Percentiles rank a stretch among this genome's conserved stretches.
Conservation (phyloP, 1,140 invertebrate species). For the Eubasilissa regina region DNA sequence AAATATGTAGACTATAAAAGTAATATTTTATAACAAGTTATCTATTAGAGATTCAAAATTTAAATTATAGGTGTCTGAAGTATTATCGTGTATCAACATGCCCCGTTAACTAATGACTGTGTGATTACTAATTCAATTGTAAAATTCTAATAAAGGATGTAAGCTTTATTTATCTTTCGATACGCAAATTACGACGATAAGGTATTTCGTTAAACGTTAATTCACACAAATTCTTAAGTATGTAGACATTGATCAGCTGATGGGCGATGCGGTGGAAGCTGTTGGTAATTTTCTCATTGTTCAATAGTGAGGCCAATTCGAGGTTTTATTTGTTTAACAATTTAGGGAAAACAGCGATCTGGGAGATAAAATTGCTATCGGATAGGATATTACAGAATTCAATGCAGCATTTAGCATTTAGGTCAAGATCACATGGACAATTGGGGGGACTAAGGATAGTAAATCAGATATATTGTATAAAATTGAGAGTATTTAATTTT, state of each 20-base stretch:
- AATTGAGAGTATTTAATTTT: too few relatives aligned
- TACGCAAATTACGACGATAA: neutral
- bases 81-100: too few relatives aligned
- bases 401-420: constrained; percentile 29
- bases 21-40: too few relatives aligned
- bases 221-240: neutral
- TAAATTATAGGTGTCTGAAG: too few relatives aligned
- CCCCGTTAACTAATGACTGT: too few relatives aligned
- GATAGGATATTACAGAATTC: constrained; percentile 17
- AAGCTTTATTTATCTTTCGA: neutral
- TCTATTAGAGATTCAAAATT: too few relatives aligned
- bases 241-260: constrained; percentile 22
- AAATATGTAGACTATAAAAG: too few relatives aligned
- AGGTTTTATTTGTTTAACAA: constrained; percentile 34
- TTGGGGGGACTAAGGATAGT: too few relatives aligned
- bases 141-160: too few relatives aligned
- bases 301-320: constrained; percentile 8
- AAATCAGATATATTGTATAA: too few relatives aligned
- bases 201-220: constrained; percentile 16
- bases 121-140: too few relatives aligned
- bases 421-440: constrained; percentile 31
- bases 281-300: constrained; percentile 39
- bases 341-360: constrained; percentile 35
- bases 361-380: constrained; percentile 16
- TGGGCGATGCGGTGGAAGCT: constrained; percentile 12